phyloP scores from a whole-genome alignment of 2,797 vertebrate genomes.

The Peromyscus aztecus region DNA sequence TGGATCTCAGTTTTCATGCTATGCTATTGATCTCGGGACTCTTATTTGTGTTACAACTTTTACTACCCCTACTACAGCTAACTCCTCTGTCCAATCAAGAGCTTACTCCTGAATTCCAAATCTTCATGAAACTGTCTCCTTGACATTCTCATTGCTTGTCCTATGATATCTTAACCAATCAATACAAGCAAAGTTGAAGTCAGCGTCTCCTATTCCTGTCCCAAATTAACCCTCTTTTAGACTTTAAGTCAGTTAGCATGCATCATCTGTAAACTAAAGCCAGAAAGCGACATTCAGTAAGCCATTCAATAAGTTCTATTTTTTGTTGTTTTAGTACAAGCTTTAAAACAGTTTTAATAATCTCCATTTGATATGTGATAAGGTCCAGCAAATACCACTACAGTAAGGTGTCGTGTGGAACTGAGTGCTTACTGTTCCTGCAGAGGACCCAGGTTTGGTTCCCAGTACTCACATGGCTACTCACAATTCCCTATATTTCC shows the following conservation, averaged over 20 bases:
- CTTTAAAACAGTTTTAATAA: background rate
- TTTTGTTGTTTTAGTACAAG: background rate
- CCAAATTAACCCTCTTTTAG: conserved; percentile 1
- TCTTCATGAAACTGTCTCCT: background rate
- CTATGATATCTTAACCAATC: background rate
- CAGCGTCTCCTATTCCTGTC: background rate
- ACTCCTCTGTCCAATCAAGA: background rate
- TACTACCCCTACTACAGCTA: background rate
- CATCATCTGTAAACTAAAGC: background rate
- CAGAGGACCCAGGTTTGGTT: background rate
- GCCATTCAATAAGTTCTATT: background rate
- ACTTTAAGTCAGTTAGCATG: background rate
- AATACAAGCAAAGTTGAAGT: conserved; percentile 11
- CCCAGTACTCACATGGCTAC: background rate
- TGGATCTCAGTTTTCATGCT: background rate
- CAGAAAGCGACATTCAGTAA: background rate
- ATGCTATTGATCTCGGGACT: background rate
- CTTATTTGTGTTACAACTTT: conserved; percentile 8
- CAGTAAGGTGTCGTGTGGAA: background rate
- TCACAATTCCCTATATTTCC: background rate
- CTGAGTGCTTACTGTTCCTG: background rate
- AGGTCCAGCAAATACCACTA: background rate
- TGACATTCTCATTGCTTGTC: background rate
- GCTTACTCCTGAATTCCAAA: background rate
- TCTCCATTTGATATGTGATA: background rate